phyloP scores from a whole-genome alignment of 2,113 vertebrate genomes.

The Corythaixoides concolor region DNA sequence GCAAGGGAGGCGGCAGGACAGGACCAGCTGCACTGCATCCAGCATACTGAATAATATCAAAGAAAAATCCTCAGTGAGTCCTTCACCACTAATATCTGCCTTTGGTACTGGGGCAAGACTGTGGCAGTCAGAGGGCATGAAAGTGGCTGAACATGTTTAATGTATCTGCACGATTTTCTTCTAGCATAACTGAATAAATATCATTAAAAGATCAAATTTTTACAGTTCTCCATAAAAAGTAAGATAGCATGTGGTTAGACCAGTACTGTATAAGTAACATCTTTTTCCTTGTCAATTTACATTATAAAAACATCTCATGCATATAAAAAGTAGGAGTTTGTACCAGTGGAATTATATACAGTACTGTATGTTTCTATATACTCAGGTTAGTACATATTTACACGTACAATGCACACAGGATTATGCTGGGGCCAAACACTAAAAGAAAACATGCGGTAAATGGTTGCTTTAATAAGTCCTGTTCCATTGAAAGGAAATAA shows the following conservation, averaged over 20 bases:
- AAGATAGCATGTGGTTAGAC: constrained; percentile 19
- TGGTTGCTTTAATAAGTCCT: constrained; percentile 90
- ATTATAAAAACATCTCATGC: constrained; percentile 65
- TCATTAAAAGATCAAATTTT: not conserved
- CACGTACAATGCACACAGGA: constrained; percentile 69
- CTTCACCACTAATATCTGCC: not conserved
- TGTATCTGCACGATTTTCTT: not conserved
- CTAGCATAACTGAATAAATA: constrained; percentile 5
- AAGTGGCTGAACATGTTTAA: not conserved
- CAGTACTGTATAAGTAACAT: constrained; percentile 1
- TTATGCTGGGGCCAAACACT: constrained; percentile 66
- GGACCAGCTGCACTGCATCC: not conserved
- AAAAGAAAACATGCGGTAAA: constrained; percentile 84
- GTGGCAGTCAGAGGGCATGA: not conserved
- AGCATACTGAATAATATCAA: not conserved
- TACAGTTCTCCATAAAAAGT: constrained; percentile 27
- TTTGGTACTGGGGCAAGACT: not conserved
- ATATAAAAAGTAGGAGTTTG: constrained; percentile 38
- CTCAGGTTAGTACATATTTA: constrained; percentile 72
- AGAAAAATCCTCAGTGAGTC: not conserved
- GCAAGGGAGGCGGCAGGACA: not conserved
- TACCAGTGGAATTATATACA: constrained; percentile 20
- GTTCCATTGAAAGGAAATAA: constrained; percentile 90
- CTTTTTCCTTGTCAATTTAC: constrained; percentile 60
- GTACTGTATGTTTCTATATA: constrained; percentile 24